Conservation (phyloP, 2,113 vertebrate genomes). For the Vicugna pacos region DNA sequence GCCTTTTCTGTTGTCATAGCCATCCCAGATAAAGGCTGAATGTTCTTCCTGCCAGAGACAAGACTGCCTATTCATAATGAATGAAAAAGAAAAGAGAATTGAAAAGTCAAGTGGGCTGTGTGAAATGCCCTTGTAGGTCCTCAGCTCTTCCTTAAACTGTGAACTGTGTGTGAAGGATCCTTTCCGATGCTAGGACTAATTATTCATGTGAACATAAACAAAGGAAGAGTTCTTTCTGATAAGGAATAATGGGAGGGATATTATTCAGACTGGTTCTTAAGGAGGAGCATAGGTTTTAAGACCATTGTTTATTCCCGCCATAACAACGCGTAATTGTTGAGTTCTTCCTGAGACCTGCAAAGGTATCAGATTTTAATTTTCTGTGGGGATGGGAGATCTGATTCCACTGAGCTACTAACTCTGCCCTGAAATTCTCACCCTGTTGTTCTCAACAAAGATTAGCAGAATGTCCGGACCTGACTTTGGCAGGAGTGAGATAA, state of each 20-base stretch:
- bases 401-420: not conserved
- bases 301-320: not conserved
- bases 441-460: not conserved
- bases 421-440: not conserved
- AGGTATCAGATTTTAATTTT: not conserved
- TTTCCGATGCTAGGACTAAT: not conserved
- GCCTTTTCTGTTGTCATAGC: not conserved
- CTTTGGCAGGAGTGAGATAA: not conserved
- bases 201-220: not conserved
- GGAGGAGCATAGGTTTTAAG: not conserved
- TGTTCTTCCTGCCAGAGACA: not conserved
- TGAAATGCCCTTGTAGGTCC: not conserved
- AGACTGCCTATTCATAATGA: not conserved
- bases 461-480: not conserved
- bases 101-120: not conserved
- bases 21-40: not conserved
- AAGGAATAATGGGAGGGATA: not conserved
- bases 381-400: not conserved
- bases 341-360: not conserved
- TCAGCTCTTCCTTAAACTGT: not conserved
- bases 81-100: not conserved
- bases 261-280: not conserved
- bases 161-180: not conserved
- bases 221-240: not conserved
- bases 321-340: not conserved